Conservation (phyloP, 2,113 vertebrate genomes). For the Coturnix japonica region DNA sequence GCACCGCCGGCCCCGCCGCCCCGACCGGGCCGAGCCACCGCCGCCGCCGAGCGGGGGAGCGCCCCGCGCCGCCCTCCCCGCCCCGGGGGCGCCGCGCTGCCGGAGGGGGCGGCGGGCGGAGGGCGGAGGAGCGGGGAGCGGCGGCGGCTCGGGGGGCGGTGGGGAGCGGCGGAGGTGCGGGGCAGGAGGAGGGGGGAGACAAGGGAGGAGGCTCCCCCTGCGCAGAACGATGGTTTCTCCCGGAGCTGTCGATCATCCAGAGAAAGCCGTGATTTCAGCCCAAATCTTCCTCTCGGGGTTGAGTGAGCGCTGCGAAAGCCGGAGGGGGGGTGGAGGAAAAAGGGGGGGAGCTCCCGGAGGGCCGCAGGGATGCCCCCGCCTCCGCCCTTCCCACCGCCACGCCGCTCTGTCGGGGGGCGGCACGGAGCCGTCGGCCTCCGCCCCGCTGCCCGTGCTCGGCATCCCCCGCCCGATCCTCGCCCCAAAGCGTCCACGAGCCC, state of each 20-base stretch:
- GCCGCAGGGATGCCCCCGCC: constrained; percentile 43
- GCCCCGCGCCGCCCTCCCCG: constrained; percentile 5
- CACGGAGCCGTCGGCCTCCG: background rate
- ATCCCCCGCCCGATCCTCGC: background rate
- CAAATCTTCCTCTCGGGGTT: constrained; percentile 69
- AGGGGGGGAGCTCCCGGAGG: constrained; percentile 64
- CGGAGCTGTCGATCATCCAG: constrained; percentile 74
- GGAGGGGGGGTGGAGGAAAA: constrained; percentile 44
- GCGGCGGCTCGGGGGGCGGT: background rate
- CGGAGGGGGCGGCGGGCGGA: background rate
- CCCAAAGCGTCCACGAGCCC: background rate
- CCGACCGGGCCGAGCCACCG: constrained; percentile 66
- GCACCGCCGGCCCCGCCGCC: constrained; percentile 67
- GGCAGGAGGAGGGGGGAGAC: background rate
- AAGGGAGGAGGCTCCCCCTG: constrained; percentile 3
- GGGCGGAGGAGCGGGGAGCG: background rate
- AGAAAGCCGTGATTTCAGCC: constrained; percentile 79
- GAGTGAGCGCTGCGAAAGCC: constrained; percentile 69
- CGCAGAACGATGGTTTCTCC: constrained; percentile 71
- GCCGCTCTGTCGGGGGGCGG: constrained; percentile 8
- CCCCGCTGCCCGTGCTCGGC: background rate
- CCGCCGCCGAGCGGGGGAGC: background rate
- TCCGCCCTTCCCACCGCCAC: constrained; percentile 18
- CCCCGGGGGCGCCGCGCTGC: background rate
- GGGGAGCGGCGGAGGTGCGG: too few species aligned